Conservation (phyloP, 2,888 invertebrate genomes). For the Priocnemis perturbator region DNA sequence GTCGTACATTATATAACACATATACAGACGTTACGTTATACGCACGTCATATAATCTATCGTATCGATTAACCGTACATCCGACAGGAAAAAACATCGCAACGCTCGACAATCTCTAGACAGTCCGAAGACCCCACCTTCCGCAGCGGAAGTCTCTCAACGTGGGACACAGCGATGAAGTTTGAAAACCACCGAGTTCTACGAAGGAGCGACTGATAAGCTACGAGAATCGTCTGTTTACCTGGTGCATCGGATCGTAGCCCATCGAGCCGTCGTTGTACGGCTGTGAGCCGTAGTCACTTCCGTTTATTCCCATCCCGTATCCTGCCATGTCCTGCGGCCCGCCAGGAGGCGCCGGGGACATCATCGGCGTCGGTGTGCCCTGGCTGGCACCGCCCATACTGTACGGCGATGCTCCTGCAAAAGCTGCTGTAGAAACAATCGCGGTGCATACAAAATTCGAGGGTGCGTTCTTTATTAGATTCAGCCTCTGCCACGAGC, state of each 20-base stretch:
- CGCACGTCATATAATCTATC: no score
- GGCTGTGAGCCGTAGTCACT: slow-evolving; percentile 90
- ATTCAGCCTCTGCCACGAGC: no score
- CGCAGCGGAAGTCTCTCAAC: no score
- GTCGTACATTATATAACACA: no score
- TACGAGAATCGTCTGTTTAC: slow-evolving; percentile 72
- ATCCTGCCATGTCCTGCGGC: slow-evolving; percentile 92
- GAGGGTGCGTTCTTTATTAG: slow-evolving; percentile 58
- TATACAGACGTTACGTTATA: no score
- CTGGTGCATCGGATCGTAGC: slow-evolving; percentile 95
- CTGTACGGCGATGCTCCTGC: slow-evolving; percentile 90
- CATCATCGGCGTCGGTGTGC: slow-evolving; percentile 96
- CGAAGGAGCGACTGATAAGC: no score
- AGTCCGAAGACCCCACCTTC: no score
- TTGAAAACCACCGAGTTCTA: no score
- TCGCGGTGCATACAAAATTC: slow-evolving; percentile 74
- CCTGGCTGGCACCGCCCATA: slow-evolving; percentile 89
- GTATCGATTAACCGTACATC: no score
- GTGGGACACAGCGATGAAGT: no score
- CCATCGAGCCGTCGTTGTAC: slow-evolving; percentile 92
- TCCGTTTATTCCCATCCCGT: slow-evolving; percentile 93
- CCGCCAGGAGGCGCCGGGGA: slow-evolving; percentile 89
- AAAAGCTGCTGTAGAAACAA: slow-evolving; percentile 76
- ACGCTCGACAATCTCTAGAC: no score
- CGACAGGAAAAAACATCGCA: no score